Percentiles rank a stretch among this genome's conserved stretches.
phyloP scores from a whole-genome alignment of 2,797 vertebrate species.

The Smutsia temminckii region DNA sequence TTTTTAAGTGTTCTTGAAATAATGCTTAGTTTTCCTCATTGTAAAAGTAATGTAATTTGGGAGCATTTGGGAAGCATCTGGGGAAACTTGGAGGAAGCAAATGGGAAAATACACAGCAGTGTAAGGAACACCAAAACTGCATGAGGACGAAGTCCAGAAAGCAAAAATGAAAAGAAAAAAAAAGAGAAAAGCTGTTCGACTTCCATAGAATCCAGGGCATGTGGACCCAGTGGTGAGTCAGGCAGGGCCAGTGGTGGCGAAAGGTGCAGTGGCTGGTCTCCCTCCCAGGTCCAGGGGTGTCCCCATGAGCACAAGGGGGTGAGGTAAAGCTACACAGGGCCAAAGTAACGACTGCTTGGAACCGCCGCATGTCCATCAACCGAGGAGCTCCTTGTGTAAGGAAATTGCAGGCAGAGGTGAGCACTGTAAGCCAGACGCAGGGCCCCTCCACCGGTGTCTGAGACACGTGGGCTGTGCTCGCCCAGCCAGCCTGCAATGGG shows the following conservation, averaged over 20 bases:
- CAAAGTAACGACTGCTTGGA: neutral
- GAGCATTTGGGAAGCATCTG: neutral
- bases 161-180: neutral
- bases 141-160: neutral
- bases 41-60: neutral
- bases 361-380: neutral
- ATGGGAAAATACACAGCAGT: neutral
- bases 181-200: neutral
- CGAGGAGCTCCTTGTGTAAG: neutral
- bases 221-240: too few species aligned
- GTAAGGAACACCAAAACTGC: neutral
- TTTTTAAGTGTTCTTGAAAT: neutral
- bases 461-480: fast-evolving
- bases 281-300: neutral
- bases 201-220: neutral
- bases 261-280: too few species aligned
- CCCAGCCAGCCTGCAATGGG: neutral
- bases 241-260: neutral
- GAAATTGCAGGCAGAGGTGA: too few species aligned
- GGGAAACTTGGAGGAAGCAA: conserved; percentile 16
- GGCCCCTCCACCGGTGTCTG: fast-evolving
- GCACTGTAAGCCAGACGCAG: neutral
- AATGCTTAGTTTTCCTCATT: neutral
- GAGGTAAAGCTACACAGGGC: neutral
- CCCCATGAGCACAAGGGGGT: neutral